Conservation (phyloP, 2,888 invertebrate species). For the Ichneumoninae sp. region DNA sequence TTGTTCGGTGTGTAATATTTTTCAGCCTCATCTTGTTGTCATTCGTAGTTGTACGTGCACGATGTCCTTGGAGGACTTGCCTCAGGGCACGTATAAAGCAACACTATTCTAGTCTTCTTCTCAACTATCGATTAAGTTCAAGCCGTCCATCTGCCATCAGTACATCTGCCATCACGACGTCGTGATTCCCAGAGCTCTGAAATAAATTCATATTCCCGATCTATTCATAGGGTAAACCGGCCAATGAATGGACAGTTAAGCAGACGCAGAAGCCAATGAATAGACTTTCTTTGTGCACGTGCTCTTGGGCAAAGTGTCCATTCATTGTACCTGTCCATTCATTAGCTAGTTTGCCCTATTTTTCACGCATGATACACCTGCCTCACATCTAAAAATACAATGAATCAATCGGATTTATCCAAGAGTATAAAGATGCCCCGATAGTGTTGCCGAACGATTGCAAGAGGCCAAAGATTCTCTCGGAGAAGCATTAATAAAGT, state of each 20-base stretch:
- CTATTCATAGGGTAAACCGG: no score
- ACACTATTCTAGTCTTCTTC: background rate
- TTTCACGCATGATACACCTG: background rate
- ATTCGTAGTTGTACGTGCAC: no score
- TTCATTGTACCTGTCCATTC: no score
- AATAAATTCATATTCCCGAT: no score
- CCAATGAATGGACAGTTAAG: no score
- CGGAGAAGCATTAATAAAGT: constrained; percentile 26
- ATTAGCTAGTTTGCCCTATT: background rate
- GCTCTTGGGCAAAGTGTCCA: no score
- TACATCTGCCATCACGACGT: background rate
- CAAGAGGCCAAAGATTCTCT: background rate
- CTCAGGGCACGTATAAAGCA: no score
- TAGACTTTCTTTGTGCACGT: no score
- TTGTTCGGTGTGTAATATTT: no score
- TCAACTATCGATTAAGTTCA: background rate
- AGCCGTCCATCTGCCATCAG: background rate
- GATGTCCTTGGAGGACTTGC: no score
- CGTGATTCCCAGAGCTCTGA: background rate
- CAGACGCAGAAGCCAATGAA: no score
- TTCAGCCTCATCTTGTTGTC: no score
- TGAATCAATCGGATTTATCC: background rate
- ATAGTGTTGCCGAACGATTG: background rate
- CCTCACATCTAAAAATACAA: background rate
- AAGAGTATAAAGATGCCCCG: background rate